Conservation (phyloP, 1,140 invertebrate genomes). For the Tenebrio molitor region DNA sequence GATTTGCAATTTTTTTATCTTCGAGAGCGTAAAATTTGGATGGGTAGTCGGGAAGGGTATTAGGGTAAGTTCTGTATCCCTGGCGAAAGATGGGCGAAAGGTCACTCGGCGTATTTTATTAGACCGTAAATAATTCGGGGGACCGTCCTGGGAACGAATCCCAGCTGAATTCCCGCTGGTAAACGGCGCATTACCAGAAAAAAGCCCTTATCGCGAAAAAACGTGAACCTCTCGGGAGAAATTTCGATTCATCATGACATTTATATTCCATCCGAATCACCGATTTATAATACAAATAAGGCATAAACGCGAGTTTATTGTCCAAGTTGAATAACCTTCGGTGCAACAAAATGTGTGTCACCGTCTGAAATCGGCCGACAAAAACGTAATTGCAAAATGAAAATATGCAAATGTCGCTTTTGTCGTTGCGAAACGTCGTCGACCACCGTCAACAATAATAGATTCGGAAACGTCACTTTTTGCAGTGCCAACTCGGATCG, state of each 20-base stretch:
- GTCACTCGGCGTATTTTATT: too few species aligned
- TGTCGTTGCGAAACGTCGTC: conserved; percentile 25
- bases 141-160: neutral
- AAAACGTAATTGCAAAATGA: conserved; percentile 44
- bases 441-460: too few species aligned
- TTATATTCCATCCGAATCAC: conserved; percentile 9
- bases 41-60: too few species aligned
- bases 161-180: neutral
- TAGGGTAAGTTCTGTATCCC: too few species aligned
- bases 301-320: conserved; percentile 26
- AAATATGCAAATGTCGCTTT: conserved; percentile 43
- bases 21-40: too few species aligned
- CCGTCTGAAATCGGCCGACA: conserved; percentile 31
- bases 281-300: conserved; percentile 18
- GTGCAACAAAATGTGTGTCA: conserved; percentile 42
- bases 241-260: conserved; percentile 22
- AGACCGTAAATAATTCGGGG: neutral
- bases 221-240: conserved; percentile 4
- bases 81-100: too few species aligned
- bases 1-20: too few species aligned
- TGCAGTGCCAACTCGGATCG: too few species aligned
- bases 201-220: conserved; percentile 7
- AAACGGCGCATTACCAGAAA: neutral
- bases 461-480: too few species aligned
- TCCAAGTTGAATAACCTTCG: conserved; percentile 40